Evolutionary conservation across 2,888 invertebrate genomes (phyloP).

Genomic region (Thumatha senex): DNA sequence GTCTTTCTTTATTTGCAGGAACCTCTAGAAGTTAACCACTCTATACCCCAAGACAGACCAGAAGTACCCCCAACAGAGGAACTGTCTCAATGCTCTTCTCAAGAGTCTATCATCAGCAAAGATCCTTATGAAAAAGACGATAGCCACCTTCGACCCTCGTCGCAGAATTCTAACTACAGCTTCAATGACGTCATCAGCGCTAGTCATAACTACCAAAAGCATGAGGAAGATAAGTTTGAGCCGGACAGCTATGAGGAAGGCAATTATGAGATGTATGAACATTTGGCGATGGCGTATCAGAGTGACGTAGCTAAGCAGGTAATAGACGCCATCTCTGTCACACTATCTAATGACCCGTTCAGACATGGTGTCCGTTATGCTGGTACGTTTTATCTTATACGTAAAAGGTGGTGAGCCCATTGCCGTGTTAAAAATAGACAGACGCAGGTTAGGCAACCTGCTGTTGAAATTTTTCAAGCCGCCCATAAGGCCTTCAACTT

Average conservation of each 20-base stretch:
- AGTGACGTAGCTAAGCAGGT: slow-evolving; percentile 73
- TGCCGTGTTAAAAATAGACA: no score
- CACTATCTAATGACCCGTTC: no score
- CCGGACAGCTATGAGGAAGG: slow-evolving; percentile 53
- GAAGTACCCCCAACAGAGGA: slow-evolving; percentile 38
- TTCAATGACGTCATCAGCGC: slow-evolving; percentile 68
- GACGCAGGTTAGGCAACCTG: no score
- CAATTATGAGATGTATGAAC: slow-evolving; percentile 73
- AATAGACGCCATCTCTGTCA: no score
- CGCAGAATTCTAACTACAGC: slow-evolving; percentile 70
- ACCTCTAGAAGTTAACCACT: slow-evolving; percentile 3
- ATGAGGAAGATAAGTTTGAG: slow-evolving; percentile 49
- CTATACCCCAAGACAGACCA: not conserved
- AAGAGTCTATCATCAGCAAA: slow-evolving; percentile 58
- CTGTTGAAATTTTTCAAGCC: no score
- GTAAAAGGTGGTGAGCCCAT: no score
- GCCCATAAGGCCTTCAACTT: no score
- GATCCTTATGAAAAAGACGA: slow-evolving; percentile 66
- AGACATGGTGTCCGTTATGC: no score
- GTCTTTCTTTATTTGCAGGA: not conserved
- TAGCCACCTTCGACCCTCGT: slow-evolving; percentile 66
- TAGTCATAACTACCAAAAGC: slow-evolving; percentile 53
- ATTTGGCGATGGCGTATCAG: slow-evolving; percentile 76
- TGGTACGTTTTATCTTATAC: no score
- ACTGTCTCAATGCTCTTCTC: slow-evolving; percentile 60